Evolutionary conservation across 1,140 invertebrate species (phyloP).

Genomic region (Cotesia typhae): DNA sequence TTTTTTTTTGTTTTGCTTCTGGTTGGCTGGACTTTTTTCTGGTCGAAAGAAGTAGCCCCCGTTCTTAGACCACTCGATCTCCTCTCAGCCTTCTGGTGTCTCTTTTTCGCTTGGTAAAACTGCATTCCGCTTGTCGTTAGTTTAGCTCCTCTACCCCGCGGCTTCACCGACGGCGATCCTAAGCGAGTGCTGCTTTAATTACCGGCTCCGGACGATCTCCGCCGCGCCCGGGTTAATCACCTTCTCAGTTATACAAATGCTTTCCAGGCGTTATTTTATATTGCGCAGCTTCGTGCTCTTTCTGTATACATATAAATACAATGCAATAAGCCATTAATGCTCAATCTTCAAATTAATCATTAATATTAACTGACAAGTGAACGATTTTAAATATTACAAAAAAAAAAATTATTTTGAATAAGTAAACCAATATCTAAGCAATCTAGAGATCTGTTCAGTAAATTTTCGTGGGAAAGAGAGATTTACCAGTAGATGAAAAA

Average conservation of each 20-base stretch:
- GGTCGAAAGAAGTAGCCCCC: constrained; percentile 29
- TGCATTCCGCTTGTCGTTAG: constrained; percentile 34
- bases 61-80: neutral
- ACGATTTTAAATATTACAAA: no score
- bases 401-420: neutral
- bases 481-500: neutral
- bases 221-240: constrained; percentile 33
- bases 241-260: constrained; percentile 28
- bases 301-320: neutral
- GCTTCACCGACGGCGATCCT: constrained; percentile 26
- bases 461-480: constrained; percentile 18
- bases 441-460: neutral
- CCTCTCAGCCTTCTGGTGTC: constrained; percentile 22
- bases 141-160: constrained; percentile 14
- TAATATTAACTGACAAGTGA: no score
- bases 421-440: no score
- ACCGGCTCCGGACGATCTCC: constrained; percentile 26
- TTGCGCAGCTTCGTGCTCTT: neutral
- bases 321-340: no score
- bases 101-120: constrained; percentile 29
- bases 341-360: no score
- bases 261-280: constrained; percentile 11
- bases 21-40: neutral
- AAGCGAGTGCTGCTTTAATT: constrained; percentile 31
- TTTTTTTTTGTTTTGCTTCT: no score